Conservation (phyloP, 2,113 vertebrate species). For the Tenebrosternarchus preto region DNA sequence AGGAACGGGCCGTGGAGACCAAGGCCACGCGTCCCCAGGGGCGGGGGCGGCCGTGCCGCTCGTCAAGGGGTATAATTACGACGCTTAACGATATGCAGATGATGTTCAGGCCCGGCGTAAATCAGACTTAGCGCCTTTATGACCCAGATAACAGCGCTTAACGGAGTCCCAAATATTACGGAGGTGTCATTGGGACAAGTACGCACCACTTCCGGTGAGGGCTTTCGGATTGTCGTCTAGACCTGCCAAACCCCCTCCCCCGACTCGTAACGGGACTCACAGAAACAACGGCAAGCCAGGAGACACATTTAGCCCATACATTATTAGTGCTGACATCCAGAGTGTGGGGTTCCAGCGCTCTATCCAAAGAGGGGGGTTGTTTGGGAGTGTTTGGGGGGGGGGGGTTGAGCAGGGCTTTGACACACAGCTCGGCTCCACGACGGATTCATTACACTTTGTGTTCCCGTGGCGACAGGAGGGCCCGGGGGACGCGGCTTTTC, state of each 20-base stretch:
- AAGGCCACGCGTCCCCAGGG: constrained; percentile 79
- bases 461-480: constrained; percentile 37
- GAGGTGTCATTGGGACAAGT: background rate
- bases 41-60: constrained; percentile 79
- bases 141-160: constrained; percentile 55
- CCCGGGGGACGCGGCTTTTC: constrained; percentile 35
- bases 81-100: constrained; percentile 92
- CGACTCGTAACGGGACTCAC: background rate
- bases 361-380: background rate
- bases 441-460: constrained; percentile 45
- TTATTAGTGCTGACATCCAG: constrained; percentile 36
- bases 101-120: constrained; percentile 87
- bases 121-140: constrained; percentile 85
- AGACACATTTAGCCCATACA: constrained; percentile 32
- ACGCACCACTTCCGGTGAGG: constrained; percentile 3
- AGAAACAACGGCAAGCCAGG: constrained; percentile 5
- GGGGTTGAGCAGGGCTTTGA: constrained; percentile 1
- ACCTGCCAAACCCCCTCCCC: constrained; percentile 24
- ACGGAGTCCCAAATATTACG: constrained; percentile 59
- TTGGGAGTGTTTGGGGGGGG: no score
- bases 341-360: constrained; percentile 14
- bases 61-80: constrained; percentile 86
- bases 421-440: constrained; percentile 28
- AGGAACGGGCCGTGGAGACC: constrained; percentile 74
- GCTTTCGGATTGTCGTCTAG: constrained; percentile 16